Evolutionary conservation across 1,140 invertebrate species (phyloP).

Genomic region (Orchesella cincta): DNA sequence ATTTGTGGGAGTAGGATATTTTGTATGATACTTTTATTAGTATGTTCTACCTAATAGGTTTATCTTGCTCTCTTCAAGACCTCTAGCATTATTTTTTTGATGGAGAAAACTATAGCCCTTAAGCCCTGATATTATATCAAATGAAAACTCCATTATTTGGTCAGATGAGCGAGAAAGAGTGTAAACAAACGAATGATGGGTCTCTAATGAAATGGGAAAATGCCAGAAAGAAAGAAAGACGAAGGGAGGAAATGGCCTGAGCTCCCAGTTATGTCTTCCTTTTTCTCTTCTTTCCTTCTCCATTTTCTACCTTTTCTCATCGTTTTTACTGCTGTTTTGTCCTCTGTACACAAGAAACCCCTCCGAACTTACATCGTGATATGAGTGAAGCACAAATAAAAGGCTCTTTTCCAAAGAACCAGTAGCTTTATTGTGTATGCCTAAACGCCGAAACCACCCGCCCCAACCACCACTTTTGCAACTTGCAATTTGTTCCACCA

Average conservation of each 20-base stretch:
- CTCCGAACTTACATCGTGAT: neutral
- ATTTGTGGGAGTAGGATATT: neutral
- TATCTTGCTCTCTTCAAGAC: neutral
- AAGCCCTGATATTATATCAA: slow-evolving; percentile 3
- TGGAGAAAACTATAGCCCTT: neutral
- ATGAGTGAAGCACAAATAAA: neutral
- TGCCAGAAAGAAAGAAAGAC: neutral
- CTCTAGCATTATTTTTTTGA: neutral
- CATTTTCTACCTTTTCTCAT: neutral
- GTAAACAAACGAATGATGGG: slow-evolving; percentile 19
- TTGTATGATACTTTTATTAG: neutral
- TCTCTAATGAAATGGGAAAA: slow-evolving; percentile 26
- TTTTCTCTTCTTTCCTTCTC: neutral
- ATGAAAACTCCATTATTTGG: slow-evolving; percentile 28
- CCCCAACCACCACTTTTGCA: neutral
- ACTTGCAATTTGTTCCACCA: slow-evolving; percentile 1
- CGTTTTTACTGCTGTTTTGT: neutral
- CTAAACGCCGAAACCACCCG: neutral
- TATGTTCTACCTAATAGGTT: neutral
- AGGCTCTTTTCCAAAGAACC: neutral
- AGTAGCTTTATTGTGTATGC: neutral
- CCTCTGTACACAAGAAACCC: neutral
- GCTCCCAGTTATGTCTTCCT: slow-evolving; percentile 19
- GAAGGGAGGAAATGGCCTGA: neutral
- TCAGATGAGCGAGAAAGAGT: slow-evolving; percentile 17